These are phyloP conservation scores for Aurelia sp. DNA, from an alignment of 30 jellyfish, hydroid and myxozoan genomes.

Conservation along the genomic window DNA sequence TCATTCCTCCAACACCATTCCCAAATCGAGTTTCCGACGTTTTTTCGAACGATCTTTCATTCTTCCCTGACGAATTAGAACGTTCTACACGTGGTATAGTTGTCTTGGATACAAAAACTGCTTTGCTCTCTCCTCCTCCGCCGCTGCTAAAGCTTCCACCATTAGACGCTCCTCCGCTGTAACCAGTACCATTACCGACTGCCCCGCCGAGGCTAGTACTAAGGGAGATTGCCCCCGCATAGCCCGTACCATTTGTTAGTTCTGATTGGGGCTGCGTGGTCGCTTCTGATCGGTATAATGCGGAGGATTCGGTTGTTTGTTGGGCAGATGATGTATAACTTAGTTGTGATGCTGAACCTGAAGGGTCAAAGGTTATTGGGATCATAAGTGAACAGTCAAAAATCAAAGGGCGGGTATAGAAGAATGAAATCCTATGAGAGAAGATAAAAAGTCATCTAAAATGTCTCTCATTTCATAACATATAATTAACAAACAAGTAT, in stretches of 20 bases:
- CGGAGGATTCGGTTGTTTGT: constrained; percentile 67
- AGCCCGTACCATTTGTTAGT: constrained; percentile 10
- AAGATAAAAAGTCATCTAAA: too few species aligned
- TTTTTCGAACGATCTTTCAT: constrained; percentile 49
- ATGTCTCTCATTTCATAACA: too few species aligned
- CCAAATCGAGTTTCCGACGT: constrained; percentile 50
- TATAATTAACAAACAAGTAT: too few species aligned
- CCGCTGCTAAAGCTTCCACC: not conserved
- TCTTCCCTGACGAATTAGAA: constrained; percentile 48
- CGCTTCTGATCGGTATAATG: constrained; percentile 27
- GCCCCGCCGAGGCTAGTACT: not conserved
- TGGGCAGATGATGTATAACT: constrained; percentile 66
- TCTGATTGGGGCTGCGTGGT: constrained; percentile 58
- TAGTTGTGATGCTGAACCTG: constrained; percentile 83
- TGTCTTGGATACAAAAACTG: constrained; percentile 51
- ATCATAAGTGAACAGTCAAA: too few species aligned
- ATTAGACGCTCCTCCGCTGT: not conserved
- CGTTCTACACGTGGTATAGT: constrained; percentile 74
- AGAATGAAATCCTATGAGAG: too few species aligned
- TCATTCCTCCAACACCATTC: constrained; percentile 42
- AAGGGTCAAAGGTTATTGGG: too few species aligned
- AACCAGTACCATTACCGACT: not conserved
- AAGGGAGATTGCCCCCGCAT: constrained; percentile 4
- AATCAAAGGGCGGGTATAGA: too few species aligned
- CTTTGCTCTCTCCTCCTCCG: constrained; percentile 30